Base-by-base conservation (phyloP, 2,113 vertebrate species). In the Onychostruthus taczanowskii region DNA sequence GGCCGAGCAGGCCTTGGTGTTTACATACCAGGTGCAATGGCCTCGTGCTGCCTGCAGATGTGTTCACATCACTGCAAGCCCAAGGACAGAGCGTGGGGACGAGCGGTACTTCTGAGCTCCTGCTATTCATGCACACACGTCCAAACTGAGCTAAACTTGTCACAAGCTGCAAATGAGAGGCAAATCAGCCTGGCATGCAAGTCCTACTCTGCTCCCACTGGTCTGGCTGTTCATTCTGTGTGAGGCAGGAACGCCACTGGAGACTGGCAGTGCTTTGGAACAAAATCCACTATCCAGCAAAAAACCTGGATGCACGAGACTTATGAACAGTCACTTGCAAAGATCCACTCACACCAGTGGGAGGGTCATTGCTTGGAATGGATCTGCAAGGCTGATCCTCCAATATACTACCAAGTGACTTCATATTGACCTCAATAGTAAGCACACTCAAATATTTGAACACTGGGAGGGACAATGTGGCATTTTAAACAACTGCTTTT, bases 81-180 rank as follows among this genome's bases (percentile, higher is more conserved):
- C 62, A 68, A 91, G 84, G 86, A 52, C 93, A 94, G 56, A 72
- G 58, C 83, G 28, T 59, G 75, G 22, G 28, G 47, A 56, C 50
- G 52, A 55, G 50, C 8, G 43, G 33, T 26, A 28, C 66, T 89
- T 63, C n/a, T 59, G 76, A 90, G 68, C 50, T 84, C 80, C 61
- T 80, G 46, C 64, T 72, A 4, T 10, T 46, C 16, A 31, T 5
- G 35, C 47, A 74, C 35, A 58, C 37, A 2, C 26, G 82, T 87
- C 44, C 74, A 84, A 70, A 63, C 26, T 11, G 23, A 30, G 39
- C 52, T 70, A 46, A 50, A 28, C 77, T 81, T 89, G 66, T 50
- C 31, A 47, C 37, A 53, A 82, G 74, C 41, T 61, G 73, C 89
- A 81, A 59, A 47, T 1, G 47, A 52, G 61, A 84, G 61, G 44